Evolutionary conservation across 2,797 vertebrate species (phyloP).

Genomic region (Mormyrus proboscirostris): DNA sequence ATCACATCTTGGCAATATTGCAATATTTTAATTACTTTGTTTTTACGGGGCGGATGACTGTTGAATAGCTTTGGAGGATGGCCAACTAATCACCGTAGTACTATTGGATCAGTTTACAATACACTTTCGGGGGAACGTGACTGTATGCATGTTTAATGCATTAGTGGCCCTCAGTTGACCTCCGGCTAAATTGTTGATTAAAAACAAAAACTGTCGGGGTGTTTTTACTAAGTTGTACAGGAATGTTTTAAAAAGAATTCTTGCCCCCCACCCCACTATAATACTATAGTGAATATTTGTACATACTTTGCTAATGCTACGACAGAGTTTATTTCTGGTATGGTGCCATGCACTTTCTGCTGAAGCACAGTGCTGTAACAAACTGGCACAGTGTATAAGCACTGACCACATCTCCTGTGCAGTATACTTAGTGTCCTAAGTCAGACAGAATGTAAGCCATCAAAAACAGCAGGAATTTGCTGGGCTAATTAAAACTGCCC

Average conservation of each 20-base stretch:
- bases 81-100: background rate
- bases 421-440: background rate
- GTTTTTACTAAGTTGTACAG: background rate
- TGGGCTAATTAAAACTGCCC: background rate
- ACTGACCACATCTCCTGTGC: background rate
- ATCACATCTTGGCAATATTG: background rate
- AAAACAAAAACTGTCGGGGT: background rate
- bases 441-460: background rate
- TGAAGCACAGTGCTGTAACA: background rate
- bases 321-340: background rate
- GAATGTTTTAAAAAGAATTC: background rate
- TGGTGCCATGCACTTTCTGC: background rate
- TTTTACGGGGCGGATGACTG: background rate
- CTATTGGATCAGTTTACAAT: background rate
- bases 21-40: background rate
- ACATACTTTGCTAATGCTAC: background rate
- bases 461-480: background rate
- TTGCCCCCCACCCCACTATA: background rate
- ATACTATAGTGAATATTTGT: background rate
- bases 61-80: background rate
- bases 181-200: background rate
- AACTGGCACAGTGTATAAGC: background rate
- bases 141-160: conserved; percentile 1
- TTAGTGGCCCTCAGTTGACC: background rate
- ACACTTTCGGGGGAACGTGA: background rate